phyloP scores from a whole-genome alignment of 2,888 invertebrate genomes.

The Atrina japonica region DNA sequence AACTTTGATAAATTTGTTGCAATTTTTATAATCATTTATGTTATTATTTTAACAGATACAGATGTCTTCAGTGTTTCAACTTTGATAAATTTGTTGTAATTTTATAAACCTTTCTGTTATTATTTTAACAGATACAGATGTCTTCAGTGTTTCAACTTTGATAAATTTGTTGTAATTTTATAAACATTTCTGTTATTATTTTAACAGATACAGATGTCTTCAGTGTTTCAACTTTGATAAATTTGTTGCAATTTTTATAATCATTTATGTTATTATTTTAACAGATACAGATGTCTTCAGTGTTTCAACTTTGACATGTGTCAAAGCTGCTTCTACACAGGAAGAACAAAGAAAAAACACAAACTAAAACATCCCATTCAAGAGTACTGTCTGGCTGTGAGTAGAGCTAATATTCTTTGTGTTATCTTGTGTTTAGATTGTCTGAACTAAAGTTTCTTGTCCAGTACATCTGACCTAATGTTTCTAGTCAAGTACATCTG shows the following conservation, averaged over 20 bases:
- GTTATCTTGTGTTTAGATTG: background rate
- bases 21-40: too few species aligned
- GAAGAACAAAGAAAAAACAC: constrained; percentile 84
- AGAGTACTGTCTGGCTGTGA: constrained; percentile 83
- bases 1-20: too few species aligned
- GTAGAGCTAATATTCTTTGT: constrained; percentile 40
- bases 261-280: constrained; percentile 29
- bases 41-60: too few species aligned
- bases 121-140: constrained; percentile 84
- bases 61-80: too few species aligned
- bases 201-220: too few species aligned
- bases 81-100: too few species aligned
- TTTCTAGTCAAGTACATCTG: background rate
- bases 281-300: constrained; percentile 85
- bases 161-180: too few species aligned
- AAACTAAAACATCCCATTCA: constrained; percentile 86
- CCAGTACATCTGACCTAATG: background rate
- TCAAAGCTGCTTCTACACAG: constrained; percentile 86
- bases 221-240: too few species aligned
- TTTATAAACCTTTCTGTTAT: background rate
- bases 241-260: too few species aligned
- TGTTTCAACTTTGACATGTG: constrained; percentile 87
- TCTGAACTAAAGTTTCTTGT: too few species aligned
- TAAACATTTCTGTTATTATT: too few species aligned
- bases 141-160: constrained; percentile 85